Conservation (phyloP, 2,113 vertebrate species). For the Microcebus ravelobensis region DNA sequence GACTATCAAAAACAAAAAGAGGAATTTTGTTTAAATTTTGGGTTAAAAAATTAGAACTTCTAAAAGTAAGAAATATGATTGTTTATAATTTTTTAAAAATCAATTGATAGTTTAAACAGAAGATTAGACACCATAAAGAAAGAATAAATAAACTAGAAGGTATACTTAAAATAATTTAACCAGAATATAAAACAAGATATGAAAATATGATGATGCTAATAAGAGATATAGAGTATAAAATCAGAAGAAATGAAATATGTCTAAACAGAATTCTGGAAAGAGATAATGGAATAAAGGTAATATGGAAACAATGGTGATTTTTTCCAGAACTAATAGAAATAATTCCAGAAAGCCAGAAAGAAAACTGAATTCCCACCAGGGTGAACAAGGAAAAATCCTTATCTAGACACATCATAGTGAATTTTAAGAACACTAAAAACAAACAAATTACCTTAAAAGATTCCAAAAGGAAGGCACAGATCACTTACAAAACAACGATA, state of each 20-base stretch:
- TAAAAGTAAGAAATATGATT: neutral
- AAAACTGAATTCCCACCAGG: neutral
- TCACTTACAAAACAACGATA: neutral
- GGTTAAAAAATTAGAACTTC: neutral
- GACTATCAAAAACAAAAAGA: neutral
- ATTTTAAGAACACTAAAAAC: constrained; percentile 9
- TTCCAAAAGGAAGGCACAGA: neutral
- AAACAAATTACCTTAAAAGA: constrained; percentile 31
- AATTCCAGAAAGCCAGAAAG: neutral
- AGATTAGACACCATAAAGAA: neutral
- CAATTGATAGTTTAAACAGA: neutral
- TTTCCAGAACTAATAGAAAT: neutral
- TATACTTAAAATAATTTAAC: neutral
- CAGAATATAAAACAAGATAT: neutral
- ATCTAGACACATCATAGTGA: neutral
- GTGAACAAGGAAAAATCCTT: neutral
- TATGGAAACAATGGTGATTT: neutral
- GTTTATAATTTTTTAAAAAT: neutral
- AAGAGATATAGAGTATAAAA: neutral
- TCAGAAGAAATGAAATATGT: neutral
- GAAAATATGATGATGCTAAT: neutral
- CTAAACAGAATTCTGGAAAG: neutral
- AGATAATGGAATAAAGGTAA: neutral
- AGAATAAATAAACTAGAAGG: neutral
- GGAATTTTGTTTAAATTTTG: no score